Conservation (phyloP, 1,140 invertebrate species). For the Penaeus indicus region DNA sequence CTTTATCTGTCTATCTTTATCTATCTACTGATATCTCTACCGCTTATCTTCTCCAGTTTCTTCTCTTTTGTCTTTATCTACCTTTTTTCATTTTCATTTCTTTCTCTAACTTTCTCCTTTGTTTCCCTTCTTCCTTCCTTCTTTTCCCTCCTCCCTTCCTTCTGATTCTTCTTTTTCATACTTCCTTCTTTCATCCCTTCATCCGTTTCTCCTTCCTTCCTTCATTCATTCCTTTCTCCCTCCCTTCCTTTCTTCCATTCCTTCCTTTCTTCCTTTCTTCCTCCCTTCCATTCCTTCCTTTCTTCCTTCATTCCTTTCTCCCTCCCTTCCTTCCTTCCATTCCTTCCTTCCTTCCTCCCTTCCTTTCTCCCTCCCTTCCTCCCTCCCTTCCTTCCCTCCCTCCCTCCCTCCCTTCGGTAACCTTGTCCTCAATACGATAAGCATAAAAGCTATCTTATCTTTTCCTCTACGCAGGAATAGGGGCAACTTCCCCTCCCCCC, state of each 20-base stretch:
- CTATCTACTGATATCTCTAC: no score
- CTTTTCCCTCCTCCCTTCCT: neutral
- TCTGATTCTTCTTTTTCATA: neutral
- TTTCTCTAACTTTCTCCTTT: neutral
- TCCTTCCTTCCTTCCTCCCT: no score
- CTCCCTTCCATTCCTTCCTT: neutral
- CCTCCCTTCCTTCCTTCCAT: neutral
- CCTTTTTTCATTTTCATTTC: neutral
- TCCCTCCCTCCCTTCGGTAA: neutral
- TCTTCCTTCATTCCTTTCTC: neutral
- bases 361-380: neutral
- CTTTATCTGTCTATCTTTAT: no score
- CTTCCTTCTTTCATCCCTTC: neutral
- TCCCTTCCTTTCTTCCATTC: neutral
- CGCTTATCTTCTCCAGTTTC: neutral
- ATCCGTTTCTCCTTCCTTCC: neutral
- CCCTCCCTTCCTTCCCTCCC: neutral
- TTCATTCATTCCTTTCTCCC: neutral
- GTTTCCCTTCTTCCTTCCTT: neutral
- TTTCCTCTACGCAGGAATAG: no score
- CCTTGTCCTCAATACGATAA: neutral
- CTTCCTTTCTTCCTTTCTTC: neutral
- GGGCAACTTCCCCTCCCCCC: neutral
- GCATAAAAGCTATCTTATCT: no score
- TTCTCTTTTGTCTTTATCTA: neutral